Evolutionary conservation across 1,140 invertebrate species (phyloP).

Genomic region (Cylas formicarius): DNA sequence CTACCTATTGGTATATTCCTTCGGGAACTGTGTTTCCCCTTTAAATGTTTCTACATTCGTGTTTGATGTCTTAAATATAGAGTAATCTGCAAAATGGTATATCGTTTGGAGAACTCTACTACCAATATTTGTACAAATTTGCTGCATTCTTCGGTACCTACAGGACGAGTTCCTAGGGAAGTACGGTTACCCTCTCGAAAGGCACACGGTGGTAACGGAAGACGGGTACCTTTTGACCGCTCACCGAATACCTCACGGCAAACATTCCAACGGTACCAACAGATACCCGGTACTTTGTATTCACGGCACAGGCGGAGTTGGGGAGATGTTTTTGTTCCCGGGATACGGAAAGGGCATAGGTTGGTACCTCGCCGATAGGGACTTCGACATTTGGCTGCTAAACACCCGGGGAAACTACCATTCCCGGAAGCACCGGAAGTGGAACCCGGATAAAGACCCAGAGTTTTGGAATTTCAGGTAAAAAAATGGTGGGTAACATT

Average conservation of each 20-base stretch:
- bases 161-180: conserved; percentile 17
- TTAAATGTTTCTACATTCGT: too few relatives aligned
- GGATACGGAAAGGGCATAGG: conserved; percentile 30
- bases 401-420: conserved; percentile 63
- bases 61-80: too few relatives aligned
- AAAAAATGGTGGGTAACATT: too few relatives aligned
- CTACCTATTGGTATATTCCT: too few relatives aligned
- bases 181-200: conserved; percentile 22
- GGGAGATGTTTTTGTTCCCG: neutral
- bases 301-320: neutral
- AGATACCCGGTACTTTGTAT: neutral
- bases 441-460: conserved; percentile 24
- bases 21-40: too few relatives aligned
- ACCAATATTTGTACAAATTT: too few relatives aligned
- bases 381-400: conserved; percentile 54
- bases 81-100: too few relatives aligned
- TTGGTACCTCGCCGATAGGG: conserved; percentile 34
- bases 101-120: too few relatives aligned
- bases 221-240: conserved; percentile 23
- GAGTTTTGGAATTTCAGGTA: conserved; percentile 22
- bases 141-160: too few relatives aligned
- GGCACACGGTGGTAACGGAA: conserved; percentile 20
- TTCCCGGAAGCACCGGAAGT: conserved; percentile 51
- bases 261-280: conserved; percentile 4
- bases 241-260: conserved; percentile 22